Conservation (phyloP, 2,888 invertebrate species). For the Lasioglossum marginatum region DNA sequence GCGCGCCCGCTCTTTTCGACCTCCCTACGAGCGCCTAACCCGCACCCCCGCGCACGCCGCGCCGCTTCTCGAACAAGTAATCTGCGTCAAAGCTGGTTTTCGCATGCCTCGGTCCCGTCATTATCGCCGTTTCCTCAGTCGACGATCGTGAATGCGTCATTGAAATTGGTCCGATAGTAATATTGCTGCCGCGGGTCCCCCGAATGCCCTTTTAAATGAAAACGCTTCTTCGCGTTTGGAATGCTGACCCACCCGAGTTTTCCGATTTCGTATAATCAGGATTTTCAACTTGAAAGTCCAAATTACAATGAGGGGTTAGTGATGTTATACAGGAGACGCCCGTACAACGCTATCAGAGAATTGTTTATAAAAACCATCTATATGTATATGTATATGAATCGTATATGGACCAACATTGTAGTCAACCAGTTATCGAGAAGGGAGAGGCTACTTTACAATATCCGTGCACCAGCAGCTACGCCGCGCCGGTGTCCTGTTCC, state of each 20-base stretch:
- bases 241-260: background rate
- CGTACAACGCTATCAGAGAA: no score
- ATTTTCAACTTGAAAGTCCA: no score
- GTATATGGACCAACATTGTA: background rate
- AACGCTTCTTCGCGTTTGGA: background rate
- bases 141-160: conserved; percentile 18
- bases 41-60: background rate
- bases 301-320: no score
- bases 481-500: background rate
- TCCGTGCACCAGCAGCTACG: background rate
- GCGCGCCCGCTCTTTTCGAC: conserved; percentile 18
- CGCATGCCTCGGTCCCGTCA: background rate
- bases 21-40: background rate
- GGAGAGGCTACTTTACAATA: background rate
- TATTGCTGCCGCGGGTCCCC: background rate
- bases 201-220: background rate
- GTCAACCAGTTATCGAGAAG: background rate
- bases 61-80: conserved; percentile 39
- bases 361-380: no score
- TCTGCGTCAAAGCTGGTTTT: conserved; percentile 16
- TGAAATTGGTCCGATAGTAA: background rate
- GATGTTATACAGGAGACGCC: no score
- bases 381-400: no score
- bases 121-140: conserved; percentile 20
- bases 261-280: no score